phyloP scores from a whole-genome alignment of 2,113 vertebrate species.

The Polypterus bichir region DNA sequence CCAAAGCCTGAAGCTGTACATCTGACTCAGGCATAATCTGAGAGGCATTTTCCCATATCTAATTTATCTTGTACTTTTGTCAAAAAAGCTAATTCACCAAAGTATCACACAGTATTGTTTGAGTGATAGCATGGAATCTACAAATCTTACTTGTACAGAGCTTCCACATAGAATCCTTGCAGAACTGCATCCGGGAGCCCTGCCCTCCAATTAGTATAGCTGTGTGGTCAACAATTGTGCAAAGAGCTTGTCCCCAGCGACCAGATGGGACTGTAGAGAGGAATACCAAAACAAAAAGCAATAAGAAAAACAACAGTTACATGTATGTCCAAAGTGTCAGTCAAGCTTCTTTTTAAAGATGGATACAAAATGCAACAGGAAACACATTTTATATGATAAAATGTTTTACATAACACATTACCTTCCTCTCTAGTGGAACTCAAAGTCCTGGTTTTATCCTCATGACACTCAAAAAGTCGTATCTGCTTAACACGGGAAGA shows the following conservation, averaged over 20 bases:
- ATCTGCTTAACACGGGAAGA: constrained; percentile 26
- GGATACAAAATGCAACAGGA: neutral
- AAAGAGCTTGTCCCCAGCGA: constrained; percentile 54
- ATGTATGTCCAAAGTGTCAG: neutral
- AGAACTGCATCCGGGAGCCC: constrained; percentile 52
- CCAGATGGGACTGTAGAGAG: constrained; percentile 35
- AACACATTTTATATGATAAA: constrained; percentile 2
- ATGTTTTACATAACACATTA: constrained; percentile 4
- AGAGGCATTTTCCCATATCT: too few species aligned
- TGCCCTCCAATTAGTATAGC: constrained; percentile 54
- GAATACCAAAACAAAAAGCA: constrained; percentile 12
- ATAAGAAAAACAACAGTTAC: neutral
- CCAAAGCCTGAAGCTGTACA: too few species aligned
- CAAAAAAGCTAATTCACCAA: too few species aligned
- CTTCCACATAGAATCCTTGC: constrained; percentile 58
- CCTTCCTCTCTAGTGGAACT: constrained; percentile 30
- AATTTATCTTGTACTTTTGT: too few species aligned
- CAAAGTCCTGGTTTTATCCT: constrained; percentile 16
- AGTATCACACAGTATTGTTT: too few species aligned
- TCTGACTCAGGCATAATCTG: too few species aligned
- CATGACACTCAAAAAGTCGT: constrained; percentile 28
- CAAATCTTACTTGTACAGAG: constrained; percentile 43
- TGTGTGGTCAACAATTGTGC: constrained; percentile 48
- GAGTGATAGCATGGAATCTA: too few species aligned
- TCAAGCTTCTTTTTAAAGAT: neutral